A percentile compares a stretch with the other conserved stretches of the same genome.
Evolutionary conservation across 2,797 vertebrate genomes (phyloP).

Genomic region (Tinamus major): DNA sequence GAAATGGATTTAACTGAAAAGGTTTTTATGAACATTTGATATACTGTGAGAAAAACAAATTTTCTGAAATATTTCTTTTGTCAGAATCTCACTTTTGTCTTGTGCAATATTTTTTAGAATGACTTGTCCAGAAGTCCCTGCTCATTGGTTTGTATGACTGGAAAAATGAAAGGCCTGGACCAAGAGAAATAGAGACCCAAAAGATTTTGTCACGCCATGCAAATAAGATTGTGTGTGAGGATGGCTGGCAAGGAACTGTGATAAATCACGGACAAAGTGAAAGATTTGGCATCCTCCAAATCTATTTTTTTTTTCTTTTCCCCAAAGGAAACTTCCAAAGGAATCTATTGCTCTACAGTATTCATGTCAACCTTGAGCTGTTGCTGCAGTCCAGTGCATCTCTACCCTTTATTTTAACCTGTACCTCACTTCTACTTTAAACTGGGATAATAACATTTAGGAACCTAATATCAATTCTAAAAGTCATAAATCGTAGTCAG

Average conservation of each 20-base stretch:
- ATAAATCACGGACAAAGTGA: neutral
- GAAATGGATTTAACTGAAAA: neutral
- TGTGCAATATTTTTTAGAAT: neutral
- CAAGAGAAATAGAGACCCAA: neutral
- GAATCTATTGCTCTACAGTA: neutral
- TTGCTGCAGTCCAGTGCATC: neutral
- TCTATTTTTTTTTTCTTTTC: neutral
- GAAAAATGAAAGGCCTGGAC: neutral
- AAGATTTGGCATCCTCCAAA: neutral
- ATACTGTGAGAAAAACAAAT: neutral
- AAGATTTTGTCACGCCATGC: neutral
- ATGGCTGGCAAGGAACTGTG: neutral
- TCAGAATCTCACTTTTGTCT: neutral
- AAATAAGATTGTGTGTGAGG: neutral
- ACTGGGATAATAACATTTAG: neutral
- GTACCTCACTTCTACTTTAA: neutral
- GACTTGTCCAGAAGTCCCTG: neutral
- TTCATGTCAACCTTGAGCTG: neutral
- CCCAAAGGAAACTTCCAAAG: neutral
- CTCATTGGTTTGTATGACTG: neutral
- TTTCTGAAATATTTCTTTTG: neutral
- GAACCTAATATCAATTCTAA: neutral
- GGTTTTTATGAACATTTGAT: neutral
- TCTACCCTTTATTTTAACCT: neutral
- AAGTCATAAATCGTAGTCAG: neutral